Evolutionary conservation across 2,113 vertebrate genomes (phyloP).

Genomic region (Gallinago paraguaiae): DNA sequence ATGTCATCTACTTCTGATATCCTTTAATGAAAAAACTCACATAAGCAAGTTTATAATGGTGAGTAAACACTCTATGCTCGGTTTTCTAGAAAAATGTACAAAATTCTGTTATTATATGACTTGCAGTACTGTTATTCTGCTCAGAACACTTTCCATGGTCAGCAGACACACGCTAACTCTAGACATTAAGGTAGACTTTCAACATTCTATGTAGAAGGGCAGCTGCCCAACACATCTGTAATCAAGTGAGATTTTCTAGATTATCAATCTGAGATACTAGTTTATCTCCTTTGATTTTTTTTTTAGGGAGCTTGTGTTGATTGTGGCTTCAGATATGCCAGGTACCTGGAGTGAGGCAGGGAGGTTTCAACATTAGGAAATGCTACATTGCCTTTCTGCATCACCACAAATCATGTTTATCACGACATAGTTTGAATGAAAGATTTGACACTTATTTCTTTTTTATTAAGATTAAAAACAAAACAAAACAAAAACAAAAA

Average conservation of each 20-base stretch:
- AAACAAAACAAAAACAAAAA: no score
- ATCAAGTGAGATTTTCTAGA: neutral
- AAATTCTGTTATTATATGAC: neutral
- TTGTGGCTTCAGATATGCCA: neutral
- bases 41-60: neutral
- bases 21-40: neutral
- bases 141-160: neutral
- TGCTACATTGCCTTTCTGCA: neutral
- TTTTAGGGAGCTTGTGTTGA: neutral
- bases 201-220: neutral
- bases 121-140: neutral
- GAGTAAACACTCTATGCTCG: neutral
- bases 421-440: neutral
- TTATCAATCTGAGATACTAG: neutral
- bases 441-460: neutral
- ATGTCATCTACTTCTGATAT: neutral
- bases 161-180: neutral
- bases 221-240: neutral
- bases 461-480: neutral
- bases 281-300: neutral
- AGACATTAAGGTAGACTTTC: neutral
- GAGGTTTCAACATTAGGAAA: neutral
- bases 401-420: neutral
- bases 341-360: neutral
- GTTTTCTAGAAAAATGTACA: neutral